Conservation (phyloP, 2,113 vertebrate species). For the Plectropomus leopardus region DNA sequence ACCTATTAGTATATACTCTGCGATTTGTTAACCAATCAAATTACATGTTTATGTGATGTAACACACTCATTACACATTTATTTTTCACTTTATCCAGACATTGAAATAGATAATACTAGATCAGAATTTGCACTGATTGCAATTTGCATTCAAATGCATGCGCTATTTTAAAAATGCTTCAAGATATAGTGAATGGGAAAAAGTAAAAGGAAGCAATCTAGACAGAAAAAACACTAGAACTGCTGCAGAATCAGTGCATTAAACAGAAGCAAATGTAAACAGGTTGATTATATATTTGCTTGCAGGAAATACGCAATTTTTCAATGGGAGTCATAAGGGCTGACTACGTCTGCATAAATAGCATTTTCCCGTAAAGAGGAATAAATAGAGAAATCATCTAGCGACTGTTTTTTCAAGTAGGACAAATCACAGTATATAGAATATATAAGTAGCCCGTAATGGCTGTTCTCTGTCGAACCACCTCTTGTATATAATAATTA, state of each 20-base stretch:
- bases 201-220: conserved; percentile 11
- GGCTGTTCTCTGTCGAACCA: background rate
- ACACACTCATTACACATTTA: too few relatives aligned
- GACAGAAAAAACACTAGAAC: background rate
- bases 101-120: background rate
- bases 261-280: background rate
- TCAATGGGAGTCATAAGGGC: background rate
- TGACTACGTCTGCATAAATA: background rate
- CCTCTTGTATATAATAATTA: background rate
- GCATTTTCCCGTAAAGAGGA: background rate
- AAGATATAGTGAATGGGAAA: background rate
- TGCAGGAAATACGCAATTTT: background rate
- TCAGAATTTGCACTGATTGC: conserved; percentile 11
- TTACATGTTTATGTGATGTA: too few relatives aligned
- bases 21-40: too few relatives aligned
- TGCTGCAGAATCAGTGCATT: conserved; percentile 2
- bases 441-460: background rate
- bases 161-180: background rate
- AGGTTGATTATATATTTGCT: conserved; percentile 10
- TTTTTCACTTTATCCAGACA: too few relatives aligned
- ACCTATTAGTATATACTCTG: too few relatives aligned
- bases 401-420: background rate
- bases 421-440: background rate
- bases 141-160: background rate
- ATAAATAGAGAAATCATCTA: background rate